Base-by-base conservation (phyloP, 2,797 vertebrate genomes). In the Molossus alvarezi region DNA sequence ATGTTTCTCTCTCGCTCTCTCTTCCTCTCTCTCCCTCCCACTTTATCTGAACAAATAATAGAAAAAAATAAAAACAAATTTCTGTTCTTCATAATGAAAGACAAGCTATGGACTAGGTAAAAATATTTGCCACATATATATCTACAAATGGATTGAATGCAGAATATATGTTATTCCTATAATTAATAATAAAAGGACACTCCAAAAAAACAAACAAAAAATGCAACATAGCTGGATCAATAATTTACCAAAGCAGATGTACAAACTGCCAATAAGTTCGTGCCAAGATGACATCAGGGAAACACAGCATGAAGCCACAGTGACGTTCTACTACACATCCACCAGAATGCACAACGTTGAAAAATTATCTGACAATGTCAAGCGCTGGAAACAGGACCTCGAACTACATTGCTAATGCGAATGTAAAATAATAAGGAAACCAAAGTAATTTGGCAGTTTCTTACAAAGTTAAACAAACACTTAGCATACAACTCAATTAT, bases 61-160 rank as follows among this genome's bases (percentile, higher is more conserved):
- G 7, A 8, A 51, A 51, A 51, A 6, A 51, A 85, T 21, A 27
- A 51, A 96, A 91, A 82, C 17, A 69, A 33, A 2, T 33, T 60
- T 95, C 57, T 85, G 27, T 29, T 88, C 9, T 79, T 90, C 45
- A 69, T 76, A 93, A 91, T 67, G 27, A 53, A 88, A 81, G 55
- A 8, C 9, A 81, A 77, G 6, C n/a, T 71, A 75, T 29, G 13
- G 18, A 13, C 2, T 9, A 81, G 55, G 37, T 72, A 10, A 82
- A 84, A 95, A 67, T 90, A 58, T 77, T 69, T 80, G 23, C 15
- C 53, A 79, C 0, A 18, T 41, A 80, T 15, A 7, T 14, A 65
- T 79, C 4, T 57, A 83, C 23, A 80, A 92, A 88, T 62, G 3
- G 2, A 83, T 27, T 91, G 45, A 33, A 85, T 51, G 60, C 17